Percentiles rank a stretch among this genome's conserved stretches.
Conservation (phyloP, 2,888 invertebrate genomes). For the Zele albiditarsus region DNA sequence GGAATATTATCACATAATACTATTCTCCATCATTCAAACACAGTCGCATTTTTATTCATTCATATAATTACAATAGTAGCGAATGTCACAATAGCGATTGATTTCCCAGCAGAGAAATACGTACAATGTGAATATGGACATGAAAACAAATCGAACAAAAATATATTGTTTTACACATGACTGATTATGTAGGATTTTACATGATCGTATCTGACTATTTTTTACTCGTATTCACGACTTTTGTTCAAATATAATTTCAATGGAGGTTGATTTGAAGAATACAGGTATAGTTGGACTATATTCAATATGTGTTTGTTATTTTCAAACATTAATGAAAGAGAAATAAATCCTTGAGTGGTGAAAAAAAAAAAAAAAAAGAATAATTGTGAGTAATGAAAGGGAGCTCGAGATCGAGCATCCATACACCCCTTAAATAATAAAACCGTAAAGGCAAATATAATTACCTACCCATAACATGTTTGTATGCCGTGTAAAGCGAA, state of each 20-base stretch:
- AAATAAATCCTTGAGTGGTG: constrained; percentile 14
- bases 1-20: too few species aligned
- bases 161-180: too few species aligned
- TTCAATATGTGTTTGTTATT: neutral
- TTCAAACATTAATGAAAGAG: neutral
- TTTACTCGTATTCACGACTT: too few species aligned
- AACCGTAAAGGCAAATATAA: constrained; percentile 71
- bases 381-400: constrained; percentile 37
- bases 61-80: too few species aligned
- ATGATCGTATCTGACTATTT: too few species aligned
- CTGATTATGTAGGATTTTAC: too few species aligned
- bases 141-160: too few species aligned
- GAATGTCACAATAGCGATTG: too few species aligned
- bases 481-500: constrained; percentile 57
- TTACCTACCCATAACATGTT: constrained; percentile 66
- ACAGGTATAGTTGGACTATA: neutral
- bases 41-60: too few species aligned
- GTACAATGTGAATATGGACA: too few species aligned
- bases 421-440: constrained; percentile 67
- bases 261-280: neutral
- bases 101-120: too few species aligned
- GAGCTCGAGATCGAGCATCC: constrained; percentile 31
- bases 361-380: constrained; percentile 9
- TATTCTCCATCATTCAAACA: too few species aligned
- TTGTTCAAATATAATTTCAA: neutral